Percentiles rank a stretch among this genome's conserved stretches.
phyloP scores from a whole-genome alignment of 2,113 vertebrate species.

The Sardina pilchardus region DNA sequence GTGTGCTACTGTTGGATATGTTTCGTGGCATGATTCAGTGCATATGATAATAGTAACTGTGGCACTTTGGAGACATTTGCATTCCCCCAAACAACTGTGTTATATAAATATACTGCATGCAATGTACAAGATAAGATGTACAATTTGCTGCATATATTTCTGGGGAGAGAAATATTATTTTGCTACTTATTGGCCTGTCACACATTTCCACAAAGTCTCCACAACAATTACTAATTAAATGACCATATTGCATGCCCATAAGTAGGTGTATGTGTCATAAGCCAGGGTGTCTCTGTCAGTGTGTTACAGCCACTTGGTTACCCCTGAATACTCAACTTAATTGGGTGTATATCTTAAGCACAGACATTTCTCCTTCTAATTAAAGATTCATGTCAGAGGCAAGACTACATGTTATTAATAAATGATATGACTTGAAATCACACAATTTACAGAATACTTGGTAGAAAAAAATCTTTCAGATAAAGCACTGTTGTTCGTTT shows the following conservation, averaged over 20 bases:
- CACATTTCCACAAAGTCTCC: not conserved
- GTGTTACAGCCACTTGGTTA: slow-evolving; percentile 5
- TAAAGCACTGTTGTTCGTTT: not conserved
- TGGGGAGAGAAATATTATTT: not conserved
- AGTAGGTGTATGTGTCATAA: not conserved
- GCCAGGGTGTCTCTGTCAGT: slow-evolving; percentile 1
- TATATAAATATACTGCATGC: not conserved
- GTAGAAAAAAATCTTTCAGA: not conserved
- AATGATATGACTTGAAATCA: slow-evolving; percentile 12
- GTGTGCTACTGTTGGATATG: not conserved
- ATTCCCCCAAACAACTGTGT: not conserved
- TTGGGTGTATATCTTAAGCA: slow-evolving; percentile 19
- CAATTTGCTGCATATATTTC: not conserved
- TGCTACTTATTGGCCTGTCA: not conserved
- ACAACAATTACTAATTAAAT: slow-evolving; percentile 19
- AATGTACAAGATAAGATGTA: not conserved
- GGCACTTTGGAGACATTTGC: not conserved
- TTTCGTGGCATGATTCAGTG: not conserved
- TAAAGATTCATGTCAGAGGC: slow-evolving; percentile 20
- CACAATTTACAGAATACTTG: slow-evolving; percentile 13
- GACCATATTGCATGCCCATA: not conserved
- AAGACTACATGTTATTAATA: slow-evolving; percentile 15
- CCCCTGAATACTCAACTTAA: slow-evolving; percentile 20
- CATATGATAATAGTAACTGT: slow-evolving; percentile 1
- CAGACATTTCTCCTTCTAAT: slow-evolving; percentile 18